A percentile compares a stretch with the other conserved stretches of the same genome.
Evolutionary conservation across 1,140 invertebrate species (phyloP).

Genomic region (Zaprionus inermis): DNA sequence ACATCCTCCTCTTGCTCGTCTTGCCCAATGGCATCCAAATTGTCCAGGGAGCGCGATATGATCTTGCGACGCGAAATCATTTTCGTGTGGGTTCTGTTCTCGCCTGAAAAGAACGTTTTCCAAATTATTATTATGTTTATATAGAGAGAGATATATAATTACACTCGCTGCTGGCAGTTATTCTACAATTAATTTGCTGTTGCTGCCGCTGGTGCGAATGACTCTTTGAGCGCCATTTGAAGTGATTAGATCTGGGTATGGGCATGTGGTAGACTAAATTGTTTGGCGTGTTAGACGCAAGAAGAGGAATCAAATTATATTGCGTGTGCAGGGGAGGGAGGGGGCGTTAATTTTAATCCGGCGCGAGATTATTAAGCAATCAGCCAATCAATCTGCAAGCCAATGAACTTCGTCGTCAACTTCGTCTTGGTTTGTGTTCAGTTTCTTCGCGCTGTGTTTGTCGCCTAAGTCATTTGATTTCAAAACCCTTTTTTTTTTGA

Average conservation of each 20-base stretch:
- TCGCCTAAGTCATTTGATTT: constrained; percentile 46
- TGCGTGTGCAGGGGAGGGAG: neutral
- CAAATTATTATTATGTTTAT: constrained; percentile 53
- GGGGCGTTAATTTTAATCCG: constrained; percentile 52
- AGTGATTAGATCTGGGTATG: constrained; percentile 46
- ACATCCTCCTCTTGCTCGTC: constrained; percentile 95
- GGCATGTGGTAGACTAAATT: constrained; percentile 34
- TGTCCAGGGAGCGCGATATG: constrained; percentile 95
- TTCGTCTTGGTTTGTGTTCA: neutral
- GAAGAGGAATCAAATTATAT: constrained; percentile 44
- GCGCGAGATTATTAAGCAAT: constrained; percentile 75
- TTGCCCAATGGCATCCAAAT: constrained; percentile 89
- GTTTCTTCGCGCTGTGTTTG: constrained; percentile 14
- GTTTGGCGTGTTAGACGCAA: constrained; percentile 30
- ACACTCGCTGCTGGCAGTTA: constrained; percentile 19
- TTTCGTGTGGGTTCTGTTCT: constrained; percentile 53
- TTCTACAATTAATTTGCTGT: constrained; percentile 38
- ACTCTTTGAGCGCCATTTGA: constrained; percentile 45
- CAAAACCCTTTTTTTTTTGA: constrained; percentile 30
- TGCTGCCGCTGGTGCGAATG: constrained; percentile 41
- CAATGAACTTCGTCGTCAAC: constrained; percentile 64
- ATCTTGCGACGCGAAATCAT: constrained; percentile 96
- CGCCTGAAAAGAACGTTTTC: constrained; percentile 57
- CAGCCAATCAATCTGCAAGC: constrained; percentile 74
- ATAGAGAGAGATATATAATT: constrained; percentile 33